Evolutionary conservation across 2,888 invertebrate genomes (phyloP).

Genomic region (Laspeyria flexula): DNA sequence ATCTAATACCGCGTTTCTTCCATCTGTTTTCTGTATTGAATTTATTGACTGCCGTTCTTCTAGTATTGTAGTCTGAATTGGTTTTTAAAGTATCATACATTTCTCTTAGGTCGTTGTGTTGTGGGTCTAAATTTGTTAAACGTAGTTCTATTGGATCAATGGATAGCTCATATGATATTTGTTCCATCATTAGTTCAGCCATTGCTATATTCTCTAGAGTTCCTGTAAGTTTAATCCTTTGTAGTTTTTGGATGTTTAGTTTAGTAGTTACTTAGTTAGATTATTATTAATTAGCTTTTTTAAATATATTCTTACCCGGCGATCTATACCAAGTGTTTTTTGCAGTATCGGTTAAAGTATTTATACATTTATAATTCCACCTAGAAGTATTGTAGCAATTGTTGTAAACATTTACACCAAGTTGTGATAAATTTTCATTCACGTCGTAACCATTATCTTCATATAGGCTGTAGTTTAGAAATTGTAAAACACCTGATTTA

Average conservation of each 20-base stretch:
- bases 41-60: constrained; percentile 68
- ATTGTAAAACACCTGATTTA: constrained; percentile 76
- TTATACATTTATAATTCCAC: constrained; percentile 52
- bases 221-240: constrained; percentile 7
- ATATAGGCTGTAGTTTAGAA: constrained; percentile 73
- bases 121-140: constrained; percentile 57
- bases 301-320: constrained; percentile 45
- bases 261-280: too few relatives aligned
- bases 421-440: constrained; percentile 45
- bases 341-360: constrained; percentile 54
- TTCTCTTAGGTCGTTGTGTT: constrained; percentile 47
- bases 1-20: constrained; percentile 88
- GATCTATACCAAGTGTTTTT: constrained; percentile 60
- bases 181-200: constrained; percentile 86
- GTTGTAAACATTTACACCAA: constrained; percentile 39
- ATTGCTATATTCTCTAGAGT: constrained; percentile 33
- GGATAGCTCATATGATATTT: constrained; percentile 78
- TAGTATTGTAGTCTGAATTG: constrained; percentile 63
- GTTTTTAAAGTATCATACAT: constrained; percentile 10
- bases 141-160: constrained; percentile 84
- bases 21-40: constrained; percentile 88
- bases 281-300: too few relatives aligned
- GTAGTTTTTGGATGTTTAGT: too few relatives aligned
- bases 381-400: constrained; percentile 54
- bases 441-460: constrained; percentile 74